Evolutionary conservation across 1,140 invertebrate genomes (phyloP).

Genomic region (Aphidius gifuensis): DNA sequence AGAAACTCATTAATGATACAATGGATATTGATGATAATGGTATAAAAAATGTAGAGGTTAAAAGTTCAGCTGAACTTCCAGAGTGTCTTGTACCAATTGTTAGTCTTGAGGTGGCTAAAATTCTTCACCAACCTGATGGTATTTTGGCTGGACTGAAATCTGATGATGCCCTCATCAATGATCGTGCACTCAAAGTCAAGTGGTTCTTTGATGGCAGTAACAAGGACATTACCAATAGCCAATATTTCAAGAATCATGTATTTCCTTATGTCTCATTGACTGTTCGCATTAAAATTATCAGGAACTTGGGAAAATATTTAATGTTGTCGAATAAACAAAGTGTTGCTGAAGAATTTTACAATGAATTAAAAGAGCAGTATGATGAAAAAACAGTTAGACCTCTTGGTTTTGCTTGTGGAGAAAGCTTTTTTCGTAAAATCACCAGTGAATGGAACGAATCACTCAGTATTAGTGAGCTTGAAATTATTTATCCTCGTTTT

Average conservation of each 20-base stretch:
- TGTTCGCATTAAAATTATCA: too few relatives aligned
- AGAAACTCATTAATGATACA: neutral
- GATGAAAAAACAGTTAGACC: too few relatives aligned
- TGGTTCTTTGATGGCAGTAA: slow-evolving; percentile 36
- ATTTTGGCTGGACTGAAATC: slow-evolving; percentile 38
- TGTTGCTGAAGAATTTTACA: too few relatives aligned
- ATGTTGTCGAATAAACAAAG: too few relatives aligned
- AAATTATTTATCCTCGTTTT: too few relatives aligned
- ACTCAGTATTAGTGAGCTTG: too few relatives aligned
- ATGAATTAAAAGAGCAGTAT: too few relatives aligned
- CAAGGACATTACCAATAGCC: slow-evolving; percentile 24
- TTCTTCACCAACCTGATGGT: neutral
- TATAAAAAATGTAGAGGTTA: too few relatives aligned
- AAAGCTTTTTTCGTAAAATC: too few relatives aligned
- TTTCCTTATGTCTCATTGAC: slow-evolving; percentile 34
- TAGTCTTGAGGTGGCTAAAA: neutral
- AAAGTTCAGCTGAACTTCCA: neutral
- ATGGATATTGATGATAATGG: neutral
- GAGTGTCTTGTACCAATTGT: neutral
- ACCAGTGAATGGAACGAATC: too few relatives aligned
- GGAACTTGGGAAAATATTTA: too few relatives aligned
- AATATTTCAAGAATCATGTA: slow-evolving; percentile 34
- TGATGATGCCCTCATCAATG: slow-evolving; percentile 30
- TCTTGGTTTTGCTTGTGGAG: too few relatives aligned
- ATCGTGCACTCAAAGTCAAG: slow-evolving; percentile 33